These are phyloP conservation scores for Paracyclopina nana DNA, from an alignment of 1,140 invertebrate species.

Conservation along the genomic window DNA sequence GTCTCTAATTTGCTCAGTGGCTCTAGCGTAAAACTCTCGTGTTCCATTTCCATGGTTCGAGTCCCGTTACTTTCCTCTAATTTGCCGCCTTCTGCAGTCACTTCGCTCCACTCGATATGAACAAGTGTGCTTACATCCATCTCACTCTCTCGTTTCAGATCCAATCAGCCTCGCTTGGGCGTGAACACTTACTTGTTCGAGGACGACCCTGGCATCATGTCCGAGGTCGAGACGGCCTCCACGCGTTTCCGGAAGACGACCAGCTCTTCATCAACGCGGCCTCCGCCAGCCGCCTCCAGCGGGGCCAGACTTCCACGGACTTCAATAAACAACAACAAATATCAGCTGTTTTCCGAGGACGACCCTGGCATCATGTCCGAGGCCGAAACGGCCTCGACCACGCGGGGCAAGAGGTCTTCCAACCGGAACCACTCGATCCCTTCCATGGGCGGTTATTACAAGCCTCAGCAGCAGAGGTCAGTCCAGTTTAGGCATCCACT, in stretches of 20 bases:
- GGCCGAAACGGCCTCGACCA: conserved; percentile 51
- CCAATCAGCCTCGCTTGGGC: conserved; percentile 4
- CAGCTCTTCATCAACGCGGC: not conserved
- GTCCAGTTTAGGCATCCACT: not conserved
- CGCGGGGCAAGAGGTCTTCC: not conserved
- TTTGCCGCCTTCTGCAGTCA: too few species aligned
- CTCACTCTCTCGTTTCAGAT: too few species aligned
- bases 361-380: conserved; percentile 95
- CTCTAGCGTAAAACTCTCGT: too few species aligned
- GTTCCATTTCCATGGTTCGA: too few species aligned
- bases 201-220: conserved; percentile 92
- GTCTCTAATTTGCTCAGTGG: too few species aligned
- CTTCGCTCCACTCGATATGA: too few species aligned
- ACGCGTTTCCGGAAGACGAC: conserved; percentile 29
- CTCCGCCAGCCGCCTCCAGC: too few species aligned
- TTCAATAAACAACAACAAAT: not conserved
- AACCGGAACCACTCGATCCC: not conserved
- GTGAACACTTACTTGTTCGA: conserved; percentile 39
- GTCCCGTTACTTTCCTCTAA: too few species aligned
- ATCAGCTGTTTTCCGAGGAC: conserved; percentile 38
- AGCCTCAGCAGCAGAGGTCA: not conserved
- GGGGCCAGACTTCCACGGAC: too few species aligned
- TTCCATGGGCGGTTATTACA: not conserved
- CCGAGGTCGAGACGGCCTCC: conserved; percentile 79
- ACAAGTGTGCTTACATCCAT: too few species aligned